These are phyloP conservation scores for Dipodomys merriami DNA, from an alignment of 2,113 vertebrate genomes.

Conservation along the genomic window DNA sequence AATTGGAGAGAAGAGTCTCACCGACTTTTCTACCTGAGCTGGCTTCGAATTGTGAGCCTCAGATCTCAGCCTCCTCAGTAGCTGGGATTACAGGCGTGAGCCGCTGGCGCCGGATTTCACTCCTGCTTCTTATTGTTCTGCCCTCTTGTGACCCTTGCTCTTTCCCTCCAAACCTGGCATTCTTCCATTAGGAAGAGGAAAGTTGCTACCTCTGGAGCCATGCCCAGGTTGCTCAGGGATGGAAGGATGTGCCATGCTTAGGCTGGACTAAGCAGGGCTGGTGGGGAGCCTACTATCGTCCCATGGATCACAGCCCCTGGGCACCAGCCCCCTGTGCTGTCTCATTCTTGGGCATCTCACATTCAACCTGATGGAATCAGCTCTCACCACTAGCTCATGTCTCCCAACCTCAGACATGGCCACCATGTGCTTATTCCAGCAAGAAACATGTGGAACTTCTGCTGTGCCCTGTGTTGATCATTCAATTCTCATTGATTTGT, in stretches of 20 bases:
- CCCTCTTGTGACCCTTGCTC: background rate
- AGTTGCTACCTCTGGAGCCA: background rate
- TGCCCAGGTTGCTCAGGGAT: background rate
- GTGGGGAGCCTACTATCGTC: rapidly evolving
- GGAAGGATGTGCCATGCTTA: background rate
- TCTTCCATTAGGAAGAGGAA: background rate
- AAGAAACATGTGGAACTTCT: background rate
- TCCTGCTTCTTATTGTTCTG: background rate
- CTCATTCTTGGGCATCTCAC: background rate
- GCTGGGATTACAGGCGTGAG: too few species aligned
- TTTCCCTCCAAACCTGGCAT: background rate
- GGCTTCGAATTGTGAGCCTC: too few species aligned
- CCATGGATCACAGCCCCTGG: background rate
- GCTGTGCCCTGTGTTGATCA: background rate
- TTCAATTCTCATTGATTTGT: too few species aligned
- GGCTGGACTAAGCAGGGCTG: background rate
- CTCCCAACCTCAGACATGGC: background rate
- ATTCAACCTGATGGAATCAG: background rate
- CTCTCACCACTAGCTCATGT: too few species aligned
- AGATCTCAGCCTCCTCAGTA: too few species aligned
- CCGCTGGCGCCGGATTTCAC: background rate
- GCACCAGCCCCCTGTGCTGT: background rate
- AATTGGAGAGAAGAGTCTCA: too few species aligned
- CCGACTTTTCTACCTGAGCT: too few species aligned
- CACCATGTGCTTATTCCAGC: background rate